A percentile compares a stretch with the other conserved stretches of the same genome.
Evolutionary conservation across 2,797 vertebrate genomes (phyloP).

Genomic region (Chloroceryle amazona): DNA sequence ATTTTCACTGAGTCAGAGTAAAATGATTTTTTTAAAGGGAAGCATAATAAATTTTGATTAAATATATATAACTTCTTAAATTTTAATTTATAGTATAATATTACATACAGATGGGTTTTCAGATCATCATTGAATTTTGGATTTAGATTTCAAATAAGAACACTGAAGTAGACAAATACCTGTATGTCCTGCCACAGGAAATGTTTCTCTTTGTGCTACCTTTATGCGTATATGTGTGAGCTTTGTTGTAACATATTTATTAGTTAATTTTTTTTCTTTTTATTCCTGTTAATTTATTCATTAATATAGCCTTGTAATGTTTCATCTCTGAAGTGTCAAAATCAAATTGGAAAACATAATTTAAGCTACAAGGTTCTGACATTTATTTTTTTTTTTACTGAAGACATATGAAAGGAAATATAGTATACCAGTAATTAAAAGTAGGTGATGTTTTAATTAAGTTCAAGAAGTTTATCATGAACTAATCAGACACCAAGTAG

Average conservation of each 20-base stretch:
- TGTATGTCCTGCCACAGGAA: background rate
- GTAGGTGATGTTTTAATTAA: background rate
- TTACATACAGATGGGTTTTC: fast-evolving
- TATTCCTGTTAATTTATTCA: background rate
- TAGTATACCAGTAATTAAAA: background rate
- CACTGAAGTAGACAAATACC: background rate
- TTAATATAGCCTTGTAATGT: background rate
- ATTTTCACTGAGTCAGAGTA: background rate
- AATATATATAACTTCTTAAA: background rate
- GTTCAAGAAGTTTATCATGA: background rate
- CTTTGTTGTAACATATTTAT: background rate
- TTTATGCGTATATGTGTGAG: background rate
- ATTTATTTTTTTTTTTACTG: background rate
- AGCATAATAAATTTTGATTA: background rate
- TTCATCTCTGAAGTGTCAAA: background rate
- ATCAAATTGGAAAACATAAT: background rate
- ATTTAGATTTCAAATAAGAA: background rate
- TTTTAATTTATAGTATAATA: background rate
- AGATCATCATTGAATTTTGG: background rate
- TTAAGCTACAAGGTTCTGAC: background rate
- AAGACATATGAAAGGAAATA: background rate
- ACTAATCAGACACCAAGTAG: background rate
- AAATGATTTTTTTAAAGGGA: background rate
- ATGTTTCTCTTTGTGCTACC: background rate
- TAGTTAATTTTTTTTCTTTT: background rate